Evolutionary conservation across 2,888 invertebrate genomes (phyloP).

Genomic region (Imbricaverruca yamaguchii): DNA sequence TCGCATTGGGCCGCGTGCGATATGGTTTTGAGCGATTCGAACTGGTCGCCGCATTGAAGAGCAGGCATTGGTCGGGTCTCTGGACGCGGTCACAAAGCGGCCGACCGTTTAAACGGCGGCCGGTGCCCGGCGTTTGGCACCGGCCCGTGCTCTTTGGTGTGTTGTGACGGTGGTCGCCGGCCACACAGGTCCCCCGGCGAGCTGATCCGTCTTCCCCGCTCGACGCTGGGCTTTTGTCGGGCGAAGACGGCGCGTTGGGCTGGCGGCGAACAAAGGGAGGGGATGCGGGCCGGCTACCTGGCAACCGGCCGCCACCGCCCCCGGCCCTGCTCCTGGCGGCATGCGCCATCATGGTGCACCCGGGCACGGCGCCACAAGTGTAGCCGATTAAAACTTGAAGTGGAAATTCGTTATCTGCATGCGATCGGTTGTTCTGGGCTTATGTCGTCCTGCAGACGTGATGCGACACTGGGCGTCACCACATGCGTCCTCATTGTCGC

Average conservation of each 20-base stretch:
- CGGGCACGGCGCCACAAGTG: background rate
- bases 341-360: background rate
- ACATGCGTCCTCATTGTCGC: background rate
- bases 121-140: background rate
- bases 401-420: background rate
- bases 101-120: constrained; percentile 9
- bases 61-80: too few species aligned
- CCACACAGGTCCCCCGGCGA: background rate
- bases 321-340: background rate
- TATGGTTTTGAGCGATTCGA: background rate
- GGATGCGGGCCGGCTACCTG: background rate
- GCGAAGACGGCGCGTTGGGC: background rate
- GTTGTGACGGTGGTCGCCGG: background rate
- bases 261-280: constrained; percentile 1
- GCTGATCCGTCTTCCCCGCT: background rate
- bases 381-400: background rate
- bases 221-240: constrained; percentile 4
- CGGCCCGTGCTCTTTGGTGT: background rate
- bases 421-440: background rate
- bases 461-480: background rate
- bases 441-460: background rate
- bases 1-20: constrained; percentile 13
- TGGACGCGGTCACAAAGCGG: background rate
- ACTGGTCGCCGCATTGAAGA: too few species aligned
- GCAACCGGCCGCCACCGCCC: background rate